These are phyloP conservation scores for Aphaenogaster rudis DNA, from an alignment of 1,140 invertebrate genomes.

Conservation along the genomic window DNA sequence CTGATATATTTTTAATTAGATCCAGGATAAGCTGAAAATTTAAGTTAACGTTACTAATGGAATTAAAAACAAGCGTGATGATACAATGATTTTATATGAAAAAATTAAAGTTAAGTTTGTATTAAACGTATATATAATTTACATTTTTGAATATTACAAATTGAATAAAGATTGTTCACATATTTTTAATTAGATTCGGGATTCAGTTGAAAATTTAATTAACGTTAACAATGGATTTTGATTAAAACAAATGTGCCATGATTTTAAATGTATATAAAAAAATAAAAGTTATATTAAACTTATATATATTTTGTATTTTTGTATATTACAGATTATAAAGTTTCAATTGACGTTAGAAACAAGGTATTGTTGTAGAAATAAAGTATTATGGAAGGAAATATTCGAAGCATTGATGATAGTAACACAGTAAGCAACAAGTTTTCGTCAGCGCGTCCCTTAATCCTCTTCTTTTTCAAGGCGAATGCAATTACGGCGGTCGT, in stretches of 20 bases:
- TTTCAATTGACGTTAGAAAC: neutral
- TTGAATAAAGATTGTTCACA: neutral
- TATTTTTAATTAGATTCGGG: neutral
- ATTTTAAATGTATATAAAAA: neutral
- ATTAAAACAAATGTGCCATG: no score
- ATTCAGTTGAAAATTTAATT: neutral
- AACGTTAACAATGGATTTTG: no score
- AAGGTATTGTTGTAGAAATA: neutral
- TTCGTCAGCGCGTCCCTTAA: neutral
- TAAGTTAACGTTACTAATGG: no score
- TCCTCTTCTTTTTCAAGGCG: slow-evolving; percentile 87
- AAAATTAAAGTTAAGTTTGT: no score
- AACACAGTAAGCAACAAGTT: neutral
- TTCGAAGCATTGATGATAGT: neutral
- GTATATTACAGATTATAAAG: neutral
- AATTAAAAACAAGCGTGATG: no score
- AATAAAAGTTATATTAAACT: neutral
- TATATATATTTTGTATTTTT: neutral
- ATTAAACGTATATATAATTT: no score
- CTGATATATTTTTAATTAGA: no score
- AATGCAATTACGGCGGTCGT: slow-evolving; percentile 98
- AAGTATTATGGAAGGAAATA: neutral
- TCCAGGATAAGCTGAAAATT: no score
- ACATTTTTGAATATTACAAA: neutral
- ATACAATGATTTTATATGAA: no score